Evolutionary conservation across 2,113 vertebrate species (phyloP).

Genomic region (Podarcis muralis): DNA sequence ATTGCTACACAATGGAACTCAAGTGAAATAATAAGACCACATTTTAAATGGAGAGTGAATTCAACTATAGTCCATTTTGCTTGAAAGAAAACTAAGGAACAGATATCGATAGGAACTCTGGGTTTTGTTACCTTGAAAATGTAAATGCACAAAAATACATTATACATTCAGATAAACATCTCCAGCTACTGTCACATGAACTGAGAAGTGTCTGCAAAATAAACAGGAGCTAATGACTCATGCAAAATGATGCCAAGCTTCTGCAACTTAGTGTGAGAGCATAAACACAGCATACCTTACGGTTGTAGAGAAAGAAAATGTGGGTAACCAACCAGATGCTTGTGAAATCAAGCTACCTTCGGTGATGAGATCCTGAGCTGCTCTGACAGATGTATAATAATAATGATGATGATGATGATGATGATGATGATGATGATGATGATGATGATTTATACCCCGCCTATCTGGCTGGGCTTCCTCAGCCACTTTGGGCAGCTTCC

Average conservation of each 20-base stretch:
- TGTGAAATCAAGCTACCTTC: not conserved
- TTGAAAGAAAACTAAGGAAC: not conserved
- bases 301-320: not conserved
- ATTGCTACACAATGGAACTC: not conserved
- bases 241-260: constrained; percentile 35
- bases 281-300: constrained; percentile 1
- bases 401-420: too few species aligned
- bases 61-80: not conserved
- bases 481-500: too few species aligned
- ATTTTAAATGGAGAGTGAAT: constrained; percentile 24
- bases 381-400: not conserved
- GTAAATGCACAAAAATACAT: not conserved
- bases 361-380: not conserved
- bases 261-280: constrained; percentile 3
- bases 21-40: constrained; percentile 4
- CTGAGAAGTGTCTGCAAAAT: constrained; percentile 21
- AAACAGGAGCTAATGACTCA: constrained; percentile 32
- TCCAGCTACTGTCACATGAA: constrained; percentile 26
- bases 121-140: constrained; percentile 43
- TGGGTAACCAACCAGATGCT: not conserved
- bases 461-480: too few species aligned
- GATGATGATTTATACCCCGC: too few species aligned
- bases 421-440: too few species aligned
- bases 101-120: not conserved
- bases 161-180: constrained; percentile 33